Percentiles rank a stretch among this genome's conserved stretches.
phyloP scores from a whole-genome alignment of 2,888 invertebrate species.

The Seira ritae region DNA sequence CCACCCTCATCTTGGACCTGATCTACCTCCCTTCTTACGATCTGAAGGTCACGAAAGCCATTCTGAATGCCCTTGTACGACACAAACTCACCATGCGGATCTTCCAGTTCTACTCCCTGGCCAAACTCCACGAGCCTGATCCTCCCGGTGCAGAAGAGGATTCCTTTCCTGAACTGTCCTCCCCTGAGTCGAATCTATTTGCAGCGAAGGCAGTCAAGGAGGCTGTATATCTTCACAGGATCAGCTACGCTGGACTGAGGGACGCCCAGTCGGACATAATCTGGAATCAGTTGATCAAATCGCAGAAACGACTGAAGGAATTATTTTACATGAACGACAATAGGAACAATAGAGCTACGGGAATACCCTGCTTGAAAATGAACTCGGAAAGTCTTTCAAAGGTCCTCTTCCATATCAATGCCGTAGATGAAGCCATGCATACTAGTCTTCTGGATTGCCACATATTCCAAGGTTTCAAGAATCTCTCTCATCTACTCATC shows the following conservation, averaged over 20 bases:
- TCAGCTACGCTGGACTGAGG: conserved; percentile 34
- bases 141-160: conserved; percentile 25
- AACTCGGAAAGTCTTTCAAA: conserved; percentile 29
- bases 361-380: conserved; percentile 24
- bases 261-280: conserved; percentile 25
- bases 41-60: conserved; percentile 10
- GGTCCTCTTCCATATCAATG: conserved; percentile 49
- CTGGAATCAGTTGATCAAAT: conserved; percentile 34
- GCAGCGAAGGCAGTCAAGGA: conserved; percentile 23
- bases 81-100: conserved; percentile 30
- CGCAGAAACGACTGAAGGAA: conserved; percentile 25
- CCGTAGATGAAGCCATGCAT: conserved; percentile 22
- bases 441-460: conserved; percentile 27
- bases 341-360: conserved; percentile 13
- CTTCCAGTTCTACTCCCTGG: conserved; percentile 25
- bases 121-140: not conserved
- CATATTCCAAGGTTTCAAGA: conserved; percentile 12
- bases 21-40: conserved; percentile 28
- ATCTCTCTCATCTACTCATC: conserved; percentile 39
- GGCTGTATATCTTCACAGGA: conserved; percentile 29
- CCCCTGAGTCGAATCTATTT: not conserved
- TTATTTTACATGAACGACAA: conserved; percentile 46
- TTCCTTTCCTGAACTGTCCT: not conserved
- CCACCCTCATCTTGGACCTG: conserved; percentile 28
- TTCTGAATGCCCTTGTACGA: conserved; percentile 23